Evolutionary conservation across 2,888 invertebrate species (phyloP).

Genomic region (Pyrrhosoma nymphula): DNA sequence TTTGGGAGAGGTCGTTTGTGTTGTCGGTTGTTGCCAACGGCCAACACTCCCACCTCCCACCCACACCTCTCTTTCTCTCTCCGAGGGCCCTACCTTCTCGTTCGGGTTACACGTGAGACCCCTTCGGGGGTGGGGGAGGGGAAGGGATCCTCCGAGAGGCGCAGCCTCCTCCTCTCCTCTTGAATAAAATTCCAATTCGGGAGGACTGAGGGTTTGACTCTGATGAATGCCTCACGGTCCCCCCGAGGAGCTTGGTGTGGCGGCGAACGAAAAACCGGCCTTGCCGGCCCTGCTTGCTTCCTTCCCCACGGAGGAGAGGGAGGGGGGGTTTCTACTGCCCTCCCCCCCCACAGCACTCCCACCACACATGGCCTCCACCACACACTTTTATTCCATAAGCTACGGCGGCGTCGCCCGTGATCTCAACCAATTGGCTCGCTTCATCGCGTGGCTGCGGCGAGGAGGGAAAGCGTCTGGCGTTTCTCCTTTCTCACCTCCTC

Average conservation of each 20-base stretch:
- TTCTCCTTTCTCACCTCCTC: background rate
- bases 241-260: background rate
- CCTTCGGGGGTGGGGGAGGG: background rate
- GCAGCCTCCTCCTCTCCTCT: background rate
- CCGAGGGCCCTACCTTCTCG: no score
- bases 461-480: background rate
- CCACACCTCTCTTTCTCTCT: background rate
- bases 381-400: slow-evolving; percentile 12
- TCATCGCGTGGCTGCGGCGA: background rate
- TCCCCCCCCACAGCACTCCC: background rate
- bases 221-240: background rate
- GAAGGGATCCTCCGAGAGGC: background rate
- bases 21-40: background rate
- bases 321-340: no score
- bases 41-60: background rate
- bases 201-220: background rate
- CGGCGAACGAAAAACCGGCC: background rate
- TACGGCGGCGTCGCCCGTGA: slow-evolving; percentile 11
- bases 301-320: background rate
- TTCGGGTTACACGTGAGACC: background rate
- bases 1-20: background rate
- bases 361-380: background rate
- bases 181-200: slow-evolving; percentile 36
- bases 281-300: background rate
- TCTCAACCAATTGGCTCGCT: background rate